Evolutionary conservation across 2,888 invertebrate genomes (phyloP).

Genomic region (Synanthedon tipuliformis): DNA sequence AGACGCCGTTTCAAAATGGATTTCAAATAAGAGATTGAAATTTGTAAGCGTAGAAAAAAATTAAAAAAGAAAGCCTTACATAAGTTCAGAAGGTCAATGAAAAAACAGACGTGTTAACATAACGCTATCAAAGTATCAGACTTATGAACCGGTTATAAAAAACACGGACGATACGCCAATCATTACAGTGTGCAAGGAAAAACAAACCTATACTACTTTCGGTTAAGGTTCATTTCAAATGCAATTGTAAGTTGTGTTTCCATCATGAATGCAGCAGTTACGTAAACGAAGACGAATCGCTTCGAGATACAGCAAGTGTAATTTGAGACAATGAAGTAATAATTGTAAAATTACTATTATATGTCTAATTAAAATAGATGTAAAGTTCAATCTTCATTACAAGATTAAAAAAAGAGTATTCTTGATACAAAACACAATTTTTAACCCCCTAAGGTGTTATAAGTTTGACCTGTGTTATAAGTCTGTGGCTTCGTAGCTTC

Average conservation of each 20-base stretch:
- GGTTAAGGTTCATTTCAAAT: background rate
- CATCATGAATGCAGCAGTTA: background rate
- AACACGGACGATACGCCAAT: background rate
- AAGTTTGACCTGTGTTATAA: no score
- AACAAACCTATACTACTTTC: background rate
- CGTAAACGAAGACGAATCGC: background rate
- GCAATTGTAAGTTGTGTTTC: background rate
- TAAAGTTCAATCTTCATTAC: no score
- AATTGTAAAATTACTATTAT: no score
- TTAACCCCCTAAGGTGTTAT: no score
- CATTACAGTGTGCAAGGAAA: background rate
- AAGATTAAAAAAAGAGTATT: no score
- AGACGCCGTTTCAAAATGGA: no score
- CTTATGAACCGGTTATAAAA: background rate
- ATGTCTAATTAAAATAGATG: no score
- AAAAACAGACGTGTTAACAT: background rate
- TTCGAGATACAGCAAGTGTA: background rate
- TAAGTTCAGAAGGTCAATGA: background rate
- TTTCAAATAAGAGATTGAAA: no score
- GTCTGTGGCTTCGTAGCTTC: no score
- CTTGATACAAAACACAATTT: no score
- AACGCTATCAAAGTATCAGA: background rate
- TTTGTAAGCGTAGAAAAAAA: no score
- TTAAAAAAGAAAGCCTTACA: background rate
- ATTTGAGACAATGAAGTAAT: background rate